Evolutionary conservation across 2,113 vertebrate species (phyloP), one percentile per base, ranked within the genome.

Genomic region (Danionella cerebrum): DNA sequence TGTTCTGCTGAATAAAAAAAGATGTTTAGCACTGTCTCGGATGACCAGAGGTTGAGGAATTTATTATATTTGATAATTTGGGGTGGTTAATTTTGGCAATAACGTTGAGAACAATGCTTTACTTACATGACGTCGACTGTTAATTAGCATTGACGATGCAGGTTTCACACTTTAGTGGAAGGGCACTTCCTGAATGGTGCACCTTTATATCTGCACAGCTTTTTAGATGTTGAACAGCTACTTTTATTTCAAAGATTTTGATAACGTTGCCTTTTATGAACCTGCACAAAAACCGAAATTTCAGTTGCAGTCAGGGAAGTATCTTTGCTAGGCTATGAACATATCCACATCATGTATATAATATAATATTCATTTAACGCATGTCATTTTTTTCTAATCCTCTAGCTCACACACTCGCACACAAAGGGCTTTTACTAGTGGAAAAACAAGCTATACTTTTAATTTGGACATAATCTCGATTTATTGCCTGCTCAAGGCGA

Each of bases 341-440:
- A 52, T 67, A 67, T 64, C 62, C 14, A 33, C 54, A 18, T 55
- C 21, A 11, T 69, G 50, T 57, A 68, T 51, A 53, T 24, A 42
- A 47, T 59, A n/a, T 19, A 54, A 54, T 19, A 57, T 53, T 45
- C 13, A n/a, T 65, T 64, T 51, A 42, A 38, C 36, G 70, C 74
- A 76, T 69, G 53, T n/a, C 29, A 41, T 14, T 35, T 44, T n/a
- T 53, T 62, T 57, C 24, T 39, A 27, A 36, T 14, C 57, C 59
- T 59, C 5, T 64, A 16, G 39, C 44, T 31, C 29, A 53, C 51
- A 19, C 52, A 53, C 16, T 39, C 64, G 57, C 50, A 77, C 55
- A 67, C 67, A 75, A 76, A 76, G 67, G 75, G 75, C 71, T 73
- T 73, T 58, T 42, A 71, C 22, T 45, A 33, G 64, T 55, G 55